phyloP scores from a whole-genome alignment of 2,113 vertebrate species.

The Ancistrus triradiatus region DNA sequence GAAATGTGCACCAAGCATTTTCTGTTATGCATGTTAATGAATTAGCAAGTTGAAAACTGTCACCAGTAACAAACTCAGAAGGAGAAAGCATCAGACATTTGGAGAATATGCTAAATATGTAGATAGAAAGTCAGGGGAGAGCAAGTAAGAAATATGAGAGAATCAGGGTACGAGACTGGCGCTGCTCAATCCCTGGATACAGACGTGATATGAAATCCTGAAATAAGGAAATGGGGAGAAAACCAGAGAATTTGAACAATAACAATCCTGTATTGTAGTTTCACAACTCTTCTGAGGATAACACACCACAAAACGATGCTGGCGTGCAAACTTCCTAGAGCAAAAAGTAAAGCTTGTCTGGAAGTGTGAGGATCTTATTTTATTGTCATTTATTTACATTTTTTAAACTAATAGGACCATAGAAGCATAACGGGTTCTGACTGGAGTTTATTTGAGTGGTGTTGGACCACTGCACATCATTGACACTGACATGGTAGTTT shows the following conservation, averaged over 20 bases:
- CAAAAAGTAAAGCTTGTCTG: slow-evolving; percentile 14
- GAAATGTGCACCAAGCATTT: slow-evolving; percentile 37
- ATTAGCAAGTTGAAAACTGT: slow-evolving; percentile 23
- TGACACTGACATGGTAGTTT: too few relatives aligned
- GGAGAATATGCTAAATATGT: background rate
- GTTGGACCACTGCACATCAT: too few relatives aligned
- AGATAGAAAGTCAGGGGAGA: background rate
- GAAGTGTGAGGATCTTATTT: too few relatives aligned
- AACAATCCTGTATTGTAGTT: slow-evolving; percentile 13
- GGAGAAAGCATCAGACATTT: background rate
- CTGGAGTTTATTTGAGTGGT: too few relatives aligned
- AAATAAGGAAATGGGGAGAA: slow-evolving; percentile 37
- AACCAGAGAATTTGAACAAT: slow-evolving; percentile 33
- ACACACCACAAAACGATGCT: slow-evolving; percentile 8
- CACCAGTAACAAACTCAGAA: background rate
- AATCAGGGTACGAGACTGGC: slow-evolving; percentile 6
- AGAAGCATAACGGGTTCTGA: too few relatives aligned
- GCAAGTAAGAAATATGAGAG: background rate
- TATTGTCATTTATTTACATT: too few relatives aligned
- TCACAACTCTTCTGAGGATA: slow-evolving; percentile 6
- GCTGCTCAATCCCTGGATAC: slow-evolving; percentile 33
- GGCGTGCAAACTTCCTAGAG: slow-evolving; percentile 20
- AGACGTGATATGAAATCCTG: slow-evolving; percentile 17
- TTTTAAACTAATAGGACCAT: too few relatives aligned
- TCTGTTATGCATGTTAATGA: slow-evolving; percentile 36